These are phyloP conservation scores for Tichodroma muraria DNA, from an alignment of 2,113 vertebrate genomes.

Conservation along the genomic window DNA sequence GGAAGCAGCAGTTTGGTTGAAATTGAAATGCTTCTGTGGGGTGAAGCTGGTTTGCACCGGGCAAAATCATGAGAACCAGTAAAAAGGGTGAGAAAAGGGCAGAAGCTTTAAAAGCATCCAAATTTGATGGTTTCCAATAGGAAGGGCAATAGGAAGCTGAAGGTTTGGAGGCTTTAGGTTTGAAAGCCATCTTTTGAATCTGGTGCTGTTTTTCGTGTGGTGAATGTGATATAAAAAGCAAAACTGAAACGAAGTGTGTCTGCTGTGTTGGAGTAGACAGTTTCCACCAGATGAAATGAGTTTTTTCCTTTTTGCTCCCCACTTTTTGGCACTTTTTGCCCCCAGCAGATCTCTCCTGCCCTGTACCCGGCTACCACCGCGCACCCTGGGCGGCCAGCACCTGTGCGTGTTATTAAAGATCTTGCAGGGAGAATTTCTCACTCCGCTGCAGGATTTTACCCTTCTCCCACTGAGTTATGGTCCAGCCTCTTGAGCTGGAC, in stretches of 20 bases:
- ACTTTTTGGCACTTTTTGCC: not conserved
- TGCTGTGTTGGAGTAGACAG: not conserved
- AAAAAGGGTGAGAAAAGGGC: not conserved
- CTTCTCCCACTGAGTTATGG: not conserved
- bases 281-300: not conserved
- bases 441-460: not conserved
- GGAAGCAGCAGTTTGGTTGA: not conserved
- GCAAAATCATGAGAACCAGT: not conserved
- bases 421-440: not conserved
- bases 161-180: not conserved
- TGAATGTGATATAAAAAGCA: slow-evolving; percentile 27
- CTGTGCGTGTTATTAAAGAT: accelerated
- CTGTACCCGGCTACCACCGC: accelerated
- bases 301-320: not conserved
- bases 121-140: not conserved
- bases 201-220: not conserved
- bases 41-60: not conserved
- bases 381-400: not conserved
- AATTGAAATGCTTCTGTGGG: not conserved
- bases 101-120: not conserved
- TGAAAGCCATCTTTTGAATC: not conserved
- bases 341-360: not conserved
- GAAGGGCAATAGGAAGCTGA: not conserved
- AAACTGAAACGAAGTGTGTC: not conserved
- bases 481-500: not conserved